phyloP scores from a whole-genome alignment of 2,888 invertebrate species.

The Venusia cambrica region DNA sequence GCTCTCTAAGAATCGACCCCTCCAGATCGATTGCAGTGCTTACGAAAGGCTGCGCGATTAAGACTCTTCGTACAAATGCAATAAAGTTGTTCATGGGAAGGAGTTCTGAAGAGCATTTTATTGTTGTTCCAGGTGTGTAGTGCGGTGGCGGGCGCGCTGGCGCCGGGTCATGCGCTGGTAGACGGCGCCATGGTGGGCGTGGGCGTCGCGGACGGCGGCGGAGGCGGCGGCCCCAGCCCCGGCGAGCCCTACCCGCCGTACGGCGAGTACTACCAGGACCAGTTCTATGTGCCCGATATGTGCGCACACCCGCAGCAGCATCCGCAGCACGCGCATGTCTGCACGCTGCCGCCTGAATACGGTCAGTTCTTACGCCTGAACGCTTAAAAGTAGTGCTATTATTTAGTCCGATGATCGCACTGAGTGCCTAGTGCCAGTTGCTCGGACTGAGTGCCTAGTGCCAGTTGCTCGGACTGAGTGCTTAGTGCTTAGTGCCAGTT shows the following conservation, averaged over 20 bases:
- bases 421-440: no score
- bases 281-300: constrained; percentile 81
- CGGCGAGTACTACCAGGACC: constrained; percentile 83
- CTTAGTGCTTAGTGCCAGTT: no score
- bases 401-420: no score
- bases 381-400: no score
- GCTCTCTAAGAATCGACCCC: no score
- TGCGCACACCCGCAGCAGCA: constrained; percentile 84
- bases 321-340: constrained; percentile 83
- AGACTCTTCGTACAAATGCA: no score
- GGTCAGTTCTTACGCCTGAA: constrained; percentile 74
- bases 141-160: constrained; percentile 52
- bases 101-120: no score
- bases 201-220: constrained; percentile 72
- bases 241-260: constrained; percentile 67
- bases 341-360: constrained; percentile 88
- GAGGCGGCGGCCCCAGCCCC: constrained; percentile 52
- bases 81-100: no score
- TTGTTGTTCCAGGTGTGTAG: constrained; percentile 54
- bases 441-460: no score
- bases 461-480: no score
- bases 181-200: constrained; percentile 70
- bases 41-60: no score
- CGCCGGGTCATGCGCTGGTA: constrained; percentile 66
- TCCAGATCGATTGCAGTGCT: no score